Percentiles rank a stretch among this genome's conserved stretches.
These are phyloP conservation scores for Chascanopsetta lugubris DNA, from an alignment of 2,113 vertebrate genomes.

Conservation along the genomic window DNA sequence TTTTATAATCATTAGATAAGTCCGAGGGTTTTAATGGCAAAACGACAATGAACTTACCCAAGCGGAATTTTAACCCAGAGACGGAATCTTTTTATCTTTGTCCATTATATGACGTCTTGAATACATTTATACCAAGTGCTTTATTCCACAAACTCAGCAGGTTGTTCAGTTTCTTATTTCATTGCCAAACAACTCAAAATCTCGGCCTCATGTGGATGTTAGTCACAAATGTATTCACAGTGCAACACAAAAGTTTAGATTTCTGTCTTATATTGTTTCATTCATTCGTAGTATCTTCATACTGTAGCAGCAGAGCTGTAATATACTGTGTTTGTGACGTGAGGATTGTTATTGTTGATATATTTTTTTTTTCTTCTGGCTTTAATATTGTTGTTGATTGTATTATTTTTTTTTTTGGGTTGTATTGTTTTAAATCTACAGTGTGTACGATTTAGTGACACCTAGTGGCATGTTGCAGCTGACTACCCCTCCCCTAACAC, in stretches of 20 bases:
- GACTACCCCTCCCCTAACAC: no score
- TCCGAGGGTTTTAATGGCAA: background rate
- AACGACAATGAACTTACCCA: background rate
- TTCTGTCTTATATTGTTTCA: background rate
- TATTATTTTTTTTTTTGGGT: background rate
- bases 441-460: no score
- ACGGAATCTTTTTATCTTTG: background rate
- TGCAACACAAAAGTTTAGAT: slow-evolving; percentile 17
- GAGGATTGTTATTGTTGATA: no score
- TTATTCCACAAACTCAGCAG: slow-evolving; percentile 36
- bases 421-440: no score
- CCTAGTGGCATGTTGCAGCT: no score
- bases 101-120: slow-evolving; percentile 3
- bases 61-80: background rate
- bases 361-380: slow-evolving; percentile 1
- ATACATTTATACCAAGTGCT: slow-evolving; percentile 55
- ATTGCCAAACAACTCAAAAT: slow-evolving; percentile 40
- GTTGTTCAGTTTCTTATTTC: slow-evolving; percentile 4
- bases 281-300: slow-evolving; percentile 17
- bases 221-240: background rate
- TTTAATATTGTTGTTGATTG: slow-evolving; percentile 14
- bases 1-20: background rate
- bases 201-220: background rate
- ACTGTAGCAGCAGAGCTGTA: slow-evolving; percentile 26
- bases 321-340: slow-evolving; percentile 3